Base-by-base conservation (phyloP, 2,797 vertebrate species). In the Xiphorhynchus erythropygius region DNA sequence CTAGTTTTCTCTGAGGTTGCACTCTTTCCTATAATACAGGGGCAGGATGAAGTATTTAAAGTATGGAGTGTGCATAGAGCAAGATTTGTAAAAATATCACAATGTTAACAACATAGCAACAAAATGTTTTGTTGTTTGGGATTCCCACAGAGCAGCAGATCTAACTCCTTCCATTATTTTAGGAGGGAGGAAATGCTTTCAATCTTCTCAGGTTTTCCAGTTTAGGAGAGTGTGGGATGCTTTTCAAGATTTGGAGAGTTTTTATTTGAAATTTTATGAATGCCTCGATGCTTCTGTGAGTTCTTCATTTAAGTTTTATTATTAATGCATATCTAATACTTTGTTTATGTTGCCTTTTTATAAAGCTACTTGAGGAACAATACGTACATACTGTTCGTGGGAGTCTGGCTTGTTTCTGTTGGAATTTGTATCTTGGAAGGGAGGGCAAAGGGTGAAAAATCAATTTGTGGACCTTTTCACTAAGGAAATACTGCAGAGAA, bases 401-500 rank as follows among this genome's bases (percentile, higher is more conserved):
- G 24, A 73, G 32, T 64, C 55, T 77, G 82, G 12, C 25, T 25
- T 79, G 27, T 81, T 93, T 80, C 27, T 70, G 52, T 87, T 93
- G 93, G 64, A 59, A 42, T 89, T 89, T 60, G 18, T 67, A 18
- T 83, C 56, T 76, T 62, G 35, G 67, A 84, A 86, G 57, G 59
- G 49, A 82, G 39, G 35, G 16, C 7, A 11, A 44, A 74, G 37
- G 28, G 46, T 73, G 42, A 87, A 89, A 92, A 91, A 89, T 89
- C 59, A 28, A 50, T 96, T 84, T 86, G 84, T 30, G 24, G 67
- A 78, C 42, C 27, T 96, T 95, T 96, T 96, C 84, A 92, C 57
- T 91, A 88, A 94, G 94, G 95, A 97, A 94, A 88, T 60, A 81
- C 84, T 93, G 69, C 50, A 79, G 79, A 76, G 75, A 84, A 97